Conservation (phyloP, 2,797 vertebrate genomes). For the Alosa sapidissima region DNA sequence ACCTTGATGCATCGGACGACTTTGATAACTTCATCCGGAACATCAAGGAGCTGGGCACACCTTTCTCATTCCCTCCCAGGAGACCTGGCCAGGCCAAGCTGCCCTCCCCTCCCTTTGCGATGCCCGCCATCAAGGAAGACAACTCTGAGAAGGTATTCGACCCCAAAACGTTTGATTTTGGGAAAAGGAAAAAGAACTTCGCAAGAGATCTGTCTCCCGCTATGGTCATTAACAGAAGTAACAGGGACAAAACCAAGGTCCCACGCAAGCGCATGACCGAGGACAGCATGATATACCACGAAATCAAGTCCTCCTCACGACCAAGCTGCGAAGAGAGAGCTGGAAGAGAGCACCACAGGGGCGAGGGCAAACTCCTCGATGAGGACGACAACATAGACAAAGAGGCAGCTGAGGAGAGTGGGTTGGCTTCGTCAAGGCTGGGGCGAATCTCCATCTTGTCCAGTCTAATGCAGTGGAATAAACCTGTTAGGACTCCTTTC, state of each 20-base stretch:
- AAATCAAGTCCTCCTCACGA: constrained; percentile 53
- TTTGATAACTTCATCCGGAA: constrained; percentile 86
- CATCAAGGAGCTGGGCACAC: constrained; percentile 85
- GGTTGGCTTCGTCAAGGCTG: constrained; percentile 80
- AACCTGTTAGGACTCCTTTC: not conserved
- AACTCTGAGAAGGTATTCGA: constrained; percentile 87
- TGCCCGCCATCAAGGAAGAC: constrained; percentile 96
- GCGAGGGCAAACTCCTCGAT: constrained; percentile 39
- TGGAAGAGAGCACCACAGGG: constrained; percentile 22
- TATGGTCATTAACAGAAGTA: constrained; percentile 82
- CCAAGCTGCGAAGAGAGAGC: constrained; percentile 51
- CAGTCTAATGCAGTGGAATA: constrained; percentile 69
- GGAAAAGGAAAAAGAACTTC: constrained; percentile 78
- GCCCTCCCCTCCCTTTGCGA: constrained; percentile 76
- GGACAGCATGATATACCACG: constrained; percentile 78
- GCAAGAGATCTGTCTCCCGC: constrained; percentile 74
- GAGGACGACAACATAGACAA: constrained; percentile 52
- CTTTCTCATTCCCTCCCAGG: constrained; percentile 82
- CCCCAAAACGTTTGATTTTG: constrained; percentile 84
- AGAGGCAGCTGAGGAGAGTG: constrained; percentile 64
- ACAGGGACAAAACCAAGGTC: constrained; percentile 71
- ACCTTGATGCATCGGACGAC: constrained; percentile 79
- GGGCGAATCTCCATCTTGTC: constrained; percentile 90
- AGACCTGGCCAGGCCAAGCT: constrained; percentile 79
- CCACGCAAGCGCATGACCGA: constrained; percentile 75